These are phyloP conservation scores for Calyptommatus sinebrachiatus DNA, from an alignment of 2,113 vertebrate genomes.

Conservation along the genomic window DNA sequence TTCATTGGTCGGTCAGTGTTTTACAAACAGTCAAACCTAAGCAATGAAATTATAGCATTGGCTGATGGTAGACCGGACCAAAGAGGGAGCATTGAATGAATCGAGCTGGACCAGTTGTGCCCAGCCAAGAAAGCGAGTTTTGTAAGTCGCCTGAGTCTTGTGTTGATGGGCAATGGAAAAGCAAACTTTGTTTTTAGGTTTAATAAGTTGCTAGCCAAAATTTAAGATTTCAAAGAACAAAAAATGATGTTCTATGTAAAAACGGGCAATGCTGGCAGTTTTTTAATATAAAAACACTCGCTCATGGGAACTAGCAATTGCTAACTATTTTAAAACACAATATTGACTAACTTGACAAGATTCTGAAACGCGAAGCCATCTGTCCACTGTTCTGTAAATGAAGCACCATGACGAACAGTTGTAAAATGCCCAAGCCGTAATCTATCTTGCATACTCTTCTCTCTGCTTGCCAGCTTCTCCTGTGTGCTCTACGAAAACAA, in stretches of 20 bases:
- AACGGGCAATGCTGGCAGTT: conserved; percentile 37
- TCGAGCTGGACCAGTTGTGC: too few species aligned
- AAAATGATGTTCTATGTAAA: conserved; percentile 30
- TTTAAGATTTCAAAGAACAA: conserved; percentile 48
- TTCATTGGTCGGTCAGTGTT: too few species aligned
- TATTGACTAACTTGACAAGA: conserved; percentile 92
- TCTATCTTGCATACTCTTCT: conserved; percentile 99
- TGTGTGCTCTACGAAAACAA: conserved; percentile 85
- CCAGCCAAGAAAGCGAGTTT: too few species aligned
- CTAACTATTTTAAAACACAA: conserved; percentile 60
- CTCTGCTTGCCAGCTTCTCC: conserved; percentile 96
- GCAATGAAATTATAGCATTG: too few species aligned
- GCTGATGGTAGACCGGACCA: too few species aligned
- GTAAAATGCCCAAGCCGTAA: conserved; percentile 98
- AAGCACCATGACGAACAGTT: conserved; percentile 97
- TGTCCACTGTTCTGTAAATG: conserved; percentile 99
- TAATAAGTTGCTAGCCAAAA: conserved; percentile 1
- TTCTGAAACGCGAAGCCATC: conserved; percentile 99
- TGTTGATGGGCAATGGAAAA: too few species aligned
- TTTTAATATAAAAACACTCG: conserved; percentile 50
- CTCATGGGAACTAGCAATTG: conserved; percentile 64
- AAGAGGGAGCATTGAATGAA: too few species aligned
- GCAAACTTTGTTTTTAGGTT: too few species aligned
- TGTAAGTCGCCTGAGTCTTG: too few species aligned
- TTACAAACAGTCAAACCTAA: too few species aligned